Percentiles rank a stretch among this genome's conserved stretches.
Evolutionary conservation across 2,797 vertebrate species (phyloP).

Genomic region (Pteronotus mesoamericanus): DNA sequence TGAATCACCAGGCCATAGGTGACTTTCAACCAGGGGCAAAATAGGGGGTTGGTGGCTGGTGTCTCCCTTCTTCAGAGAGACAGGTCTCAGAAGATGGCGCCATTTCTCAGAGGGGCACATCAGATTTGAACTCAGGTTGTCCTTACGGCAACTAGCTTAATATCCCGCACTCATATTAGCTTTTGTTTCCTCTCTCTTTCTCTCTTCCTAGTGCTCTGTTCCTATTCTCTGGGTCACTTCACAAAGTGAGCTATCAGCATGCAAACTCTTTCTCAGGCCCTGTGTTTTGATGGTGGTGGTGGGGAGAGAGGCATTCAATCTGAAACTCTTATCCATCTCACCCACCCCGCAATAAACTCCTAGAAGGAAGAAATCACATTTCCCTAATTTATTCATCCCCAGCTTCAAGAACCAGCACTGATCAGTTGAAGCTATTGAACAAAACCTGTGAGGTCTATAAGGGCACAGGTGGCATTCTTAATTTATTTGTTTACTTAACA

Average conservation of each 20-base stretch:
- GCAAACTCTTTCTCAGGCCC: neutral
- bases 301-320: neutral
- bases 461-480: neutral
- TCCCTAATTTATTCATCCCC: neutral
- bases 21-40: neutral
- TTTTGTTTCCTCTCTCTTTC: neutral
- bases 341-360: neutral
- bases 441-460: neutral
- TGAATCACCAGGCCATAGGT: neutral
- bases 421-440: neutral
- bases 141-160: neutral
- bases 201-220: neutral
- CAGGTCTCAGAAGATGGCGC: accelerated
- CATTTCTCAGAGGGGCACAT: neutral
- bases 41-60: too few species aligned
- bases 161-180: neutral
- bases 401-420: neutral
- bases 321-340: neutral
- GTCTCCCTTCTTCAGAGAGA: neutral
- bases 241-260: neutral
- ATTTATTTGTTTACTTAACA: neutral
- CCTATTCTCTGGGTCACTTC: neutral
- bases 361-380: neutral
- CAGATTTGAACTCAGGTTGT: neutral
- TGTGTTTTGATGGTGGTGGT: neutral